Evolutionary conservation across 2,113 vertebrate genomes (phyloP).

Genomic region (Boulengeromyrus knoepffleri): DNA sequence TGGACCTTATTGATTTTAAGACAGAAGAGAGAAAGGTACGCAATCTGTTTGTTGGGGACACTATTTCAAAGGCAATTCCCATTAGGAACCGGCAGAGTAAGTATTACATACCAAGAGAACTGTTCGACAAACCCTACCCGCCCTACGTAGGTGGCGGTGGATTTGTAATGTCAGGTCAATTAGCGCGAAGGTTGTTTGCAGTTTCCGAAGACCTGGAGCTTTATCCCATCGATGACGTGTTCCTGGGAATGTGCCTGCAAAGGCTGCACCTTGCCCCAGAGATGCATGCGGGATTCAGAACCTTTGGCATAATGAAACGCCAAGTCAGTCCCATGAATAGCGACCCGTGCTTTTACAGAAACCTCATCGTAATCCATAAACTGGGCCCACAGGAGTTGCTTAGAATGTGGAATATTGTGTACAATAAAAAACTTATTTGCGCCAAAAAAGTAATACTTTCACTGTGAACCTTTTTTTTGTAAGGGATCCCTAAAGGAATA

Average conservation of each 20-base stretch:
- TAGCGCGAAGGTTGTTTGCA: constrained; percentile 50
- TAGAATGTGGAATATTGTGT: constrained; percentile 67
- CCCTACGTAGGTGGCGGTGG: constrained; percentile 72
- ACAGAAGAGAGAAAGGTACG: constrained; percentile 39
- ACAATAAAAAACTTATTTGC: constrained; percentile 49
- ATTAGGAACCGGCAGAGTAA: constrained; percentile 69
- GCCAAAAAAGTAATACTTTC: constrained; percentile 42
- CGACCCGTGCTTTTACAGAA: constrained; percentile 73
- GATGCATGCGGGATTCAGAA: constrained; percentile 65
- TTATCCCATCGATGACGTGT: constrained; percentile 81
- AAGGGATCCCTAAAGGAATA: background rate
- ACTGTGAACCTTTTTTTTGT: background rate
- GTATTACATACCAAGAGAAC: constrained; percentile 69
- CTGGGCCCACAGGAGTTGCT: constrained; percentile 63
- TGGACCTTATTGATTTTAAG: constrained; percentile 59
- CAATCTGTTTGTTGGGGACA: constrained; percentile 69
- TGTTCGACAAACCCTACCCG: constrained; percentile 60
- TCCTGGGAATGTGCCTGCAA: constrained; percentile 73
- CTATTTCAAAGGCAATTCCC: constrained; percentile 66
- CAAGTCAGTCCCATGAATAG: constrained; percentile 57
- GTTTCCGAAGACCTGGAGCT: constrained; percentile 58
- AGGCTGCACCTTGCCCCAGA: constrained; percentile 53
- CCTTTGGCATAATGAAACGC: constrained; percentile 58
- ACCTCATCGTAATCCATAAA: constrained; percentile 73
- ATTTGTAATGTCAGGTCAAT: constrained; percentile 59